phyloP scores from a whole-genome alignment of 2,797 vertebrate genomes.

The Eulemur mongoz region DNA sequence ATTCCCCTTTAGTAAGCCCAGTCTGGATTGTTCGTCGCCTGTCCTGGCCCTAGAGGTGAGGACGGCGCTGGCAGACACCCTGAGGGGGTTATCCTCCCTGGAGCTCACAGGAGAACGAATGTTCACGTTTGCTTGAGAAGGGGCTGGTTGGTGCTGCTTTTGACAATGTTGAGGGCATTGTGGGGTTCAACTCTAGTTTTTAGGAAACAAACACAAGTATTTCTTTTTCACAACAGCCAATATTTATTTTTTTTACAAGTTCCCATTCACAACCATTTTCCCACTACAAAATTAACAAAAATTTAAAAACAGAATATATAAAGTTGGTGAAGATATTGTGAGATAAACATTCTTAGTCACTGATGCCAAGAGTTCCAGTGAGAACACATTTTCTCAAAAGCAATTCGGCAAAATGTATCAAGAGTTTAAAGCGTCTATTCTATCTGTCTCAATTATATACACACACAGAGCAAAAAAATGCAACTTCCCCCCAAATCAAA shows the following conservation, averaged over 20 bases:
- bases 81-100: background rate
- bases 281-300: background rate
- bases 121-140: background rate
- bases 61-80: fast-evolving
- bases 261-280: background rate
- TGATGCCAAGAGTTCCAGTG: background rate
- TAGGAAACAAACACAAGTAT: background rate
- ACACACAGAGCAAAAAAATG: background rate
- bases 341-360: background rate
- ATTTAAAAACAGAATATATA: background rate
- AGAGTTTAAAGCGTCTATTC: background rate
- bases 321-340: background rate
- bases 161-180: background rate
- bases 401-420: background rate
- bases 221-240: background rate
- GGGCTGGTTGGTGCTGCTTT: background rate
- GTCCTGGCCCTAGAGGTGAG: background rate
- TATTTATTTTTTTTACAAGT: background rate
- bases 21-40: fast-evolving
- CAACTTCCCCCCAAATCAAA: background rate
- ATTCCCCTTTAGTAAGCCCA: background rate
- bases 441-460: background rate
- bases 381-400: background rate
- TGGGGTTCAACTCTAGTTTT: background rate
- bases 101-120: background rate